Evolutionary conservation across 2,113 vertebrate genomes (phyloP).

Genomic region (Meleagris gallopavo): DNA sequence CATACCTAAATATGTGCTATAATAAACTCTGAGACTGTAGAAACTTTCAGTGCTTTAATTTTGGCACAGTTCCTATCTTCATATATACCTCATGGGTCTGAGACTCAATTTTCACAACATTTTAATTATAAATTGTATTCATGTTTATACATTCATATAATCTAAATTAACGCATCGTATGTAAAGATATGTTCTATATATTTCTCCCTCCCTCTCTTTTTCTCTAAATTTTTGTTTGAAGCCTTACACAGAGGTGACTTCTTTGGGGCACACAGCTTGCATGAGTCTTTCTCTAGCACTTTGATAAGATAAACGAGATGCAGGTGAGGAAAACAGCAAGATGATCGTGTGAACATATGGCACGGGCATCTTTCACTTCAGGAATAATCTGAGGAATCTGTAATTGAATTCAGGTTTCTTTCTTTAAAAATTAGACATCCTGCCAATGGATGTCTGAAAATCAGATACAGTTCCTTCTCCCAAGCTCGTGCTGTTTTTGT

Average conservation of each 20-base stretch:
- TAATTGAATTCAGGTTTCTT: background rate
- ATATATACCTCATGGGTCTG: background rate
- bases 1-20: background rate
- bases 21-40: background rate
- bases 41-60: background rate
- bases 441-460: background rate
- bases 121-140: background rate
- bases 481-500: background rate
- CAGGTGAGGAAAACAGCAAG: background rate
- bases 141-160: background rate
- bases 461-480: background rate
- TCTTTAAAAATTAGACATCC: background rate
- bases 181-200: background rate
- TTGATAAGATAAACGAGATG: background rate
- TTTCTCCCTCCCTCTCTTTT: background rate
- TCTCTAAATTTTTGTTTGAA: background rate
- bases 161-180: background rate
- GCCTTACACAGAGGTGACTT: background rate
- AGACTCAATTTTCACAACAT: background rate
- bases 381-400: background rate
- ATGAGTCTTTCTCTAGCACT: background rate
- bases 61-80: background rate
- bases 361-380: background rate
- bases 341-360: background rate
- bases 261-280: background rate